Percentiles rank a stretch among this genome's conserved stretches.
Evolutionary conservation across 2,113 vertebrate genomes (phyloP).

Genomic region (Ceyx margarethae): DNA sequence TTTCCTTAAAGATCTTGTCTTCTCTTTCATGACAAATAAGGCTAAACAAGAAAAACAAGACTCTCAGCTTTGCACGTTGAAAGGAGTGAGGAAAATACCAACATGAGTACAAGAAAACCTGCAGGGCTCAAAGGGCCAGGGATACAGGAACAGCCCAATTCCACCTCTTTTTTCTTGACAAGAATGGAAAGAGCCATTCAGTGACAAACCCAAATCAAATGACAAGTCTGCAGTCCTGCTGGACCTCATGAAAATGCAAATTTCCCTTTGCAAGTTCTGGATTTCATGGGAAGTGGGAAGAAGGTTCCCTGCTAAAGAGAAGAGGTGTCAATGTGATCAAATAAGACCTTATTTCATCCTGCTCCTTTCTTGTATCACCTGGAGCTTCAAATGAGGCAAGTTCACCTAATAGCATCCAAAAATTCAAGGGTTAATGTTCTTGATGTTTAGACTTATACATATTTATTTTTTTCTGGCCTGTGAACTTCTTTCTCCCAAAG

Average conservation of each 20-base stretch:
- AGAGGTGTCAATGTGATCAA: background rate
- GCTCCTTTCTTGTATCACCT: background rate
- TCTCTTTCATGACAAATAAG: background rate
- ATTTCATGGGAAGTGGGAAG: background rate
- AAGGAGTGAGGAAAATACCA: background rate
- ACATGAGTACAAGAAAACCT: background rate
- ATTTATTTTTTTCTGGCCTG: background rate
- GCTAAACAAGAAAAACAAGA: background rate
- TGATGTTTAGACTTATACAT: background rate
- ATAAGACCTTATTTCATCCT: background rate
- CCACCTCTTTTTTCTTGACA: background rate
- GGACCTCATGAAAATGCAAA: background rate
- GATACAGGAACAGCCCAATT: background rate
- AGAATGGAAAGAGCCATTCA: background rate
- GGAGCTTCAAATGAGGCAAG: background rate
- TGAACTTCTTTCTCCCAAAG: background rate
- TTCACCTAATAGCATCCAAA: background rate
- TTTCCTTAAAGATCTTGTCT: background rate
- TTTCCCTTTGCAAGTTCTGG: background rate
- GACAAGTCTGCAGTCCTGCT: background rate
- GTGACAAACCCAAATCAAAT: background rate
- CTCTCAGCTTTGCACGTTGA: background rate
- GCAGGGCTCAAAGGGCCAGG: background rate
- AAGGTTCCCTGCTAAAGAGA: background rate
- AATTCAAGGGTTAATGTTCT: background rate